phyloP scores from a whole-genome alignment of 23 tunicate genomes.

The Aplidium turbinatum region DNA sequence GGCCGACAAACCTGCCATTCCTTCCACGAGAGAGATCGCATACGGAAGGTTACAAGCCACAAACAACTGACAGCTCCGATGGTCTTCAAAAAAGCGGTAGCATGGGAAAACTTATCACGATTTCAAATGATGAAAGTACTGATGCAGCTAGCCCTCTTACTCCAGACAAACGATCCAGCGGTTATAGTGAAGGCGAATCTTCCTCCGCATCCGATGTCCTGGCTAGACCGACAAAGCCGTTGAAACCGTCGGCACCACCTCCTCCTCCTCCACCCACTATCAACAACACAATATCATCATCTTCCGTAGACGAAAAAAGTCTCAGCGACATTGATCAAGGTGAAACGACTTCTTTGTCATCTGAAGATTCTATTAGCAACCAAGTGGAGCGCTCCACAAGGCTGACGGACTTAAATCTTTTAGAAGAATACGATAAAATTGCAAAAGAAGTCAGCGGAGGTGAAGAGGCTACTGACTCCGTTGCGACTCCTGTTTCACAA shows the following conservation, averaged over 20 bases:
- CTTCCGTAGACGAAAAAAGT: too few relatives aligned
- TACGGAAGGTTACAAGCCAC: too few relatives aligned
- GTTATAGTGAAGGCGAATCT: constrained; percentile 17
- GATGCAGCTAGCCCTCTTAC: constrained; percentile 1
- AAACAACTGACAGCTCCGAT: too few relatives aligned
- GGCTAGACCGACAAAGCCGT: background rate
- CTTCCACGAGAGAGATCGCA: too few relatives aligned
- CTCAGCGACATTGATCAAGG: background rate
- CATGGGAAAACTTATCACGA: too few relatives aligned
- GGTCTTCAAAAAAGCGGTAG: too few relatives aligned
- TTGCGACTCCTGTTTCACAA: background rate
- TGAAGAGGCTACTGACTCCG: background rate
- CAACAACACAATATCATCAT: background rate
- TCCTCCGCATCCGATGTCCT: background rate
- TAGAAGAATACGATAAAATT: constrained; percentile 58
- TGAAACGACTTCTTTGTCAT: background rate
- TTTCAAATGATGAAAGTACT: too few relatives aligned
- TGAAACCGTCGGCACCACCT: background rate
- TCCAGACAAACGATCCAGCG: constrained; percentile 31
- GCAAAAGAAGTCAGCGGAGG: constrained; percentile 46
- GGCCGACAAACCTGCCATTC: too few relatives aligned
- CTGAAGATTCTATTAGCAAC: background rate
- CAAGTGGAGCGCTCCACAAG: background rate
- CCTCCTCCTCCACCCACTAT: background rate
- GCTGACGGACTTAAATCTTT: constrained; percentile 19